These are phyloP conservation scores for Anneissia japonica DNA, from an alignment of 35 echinoderm and acorn worm species.

Conservation along the genomic window DNA sequence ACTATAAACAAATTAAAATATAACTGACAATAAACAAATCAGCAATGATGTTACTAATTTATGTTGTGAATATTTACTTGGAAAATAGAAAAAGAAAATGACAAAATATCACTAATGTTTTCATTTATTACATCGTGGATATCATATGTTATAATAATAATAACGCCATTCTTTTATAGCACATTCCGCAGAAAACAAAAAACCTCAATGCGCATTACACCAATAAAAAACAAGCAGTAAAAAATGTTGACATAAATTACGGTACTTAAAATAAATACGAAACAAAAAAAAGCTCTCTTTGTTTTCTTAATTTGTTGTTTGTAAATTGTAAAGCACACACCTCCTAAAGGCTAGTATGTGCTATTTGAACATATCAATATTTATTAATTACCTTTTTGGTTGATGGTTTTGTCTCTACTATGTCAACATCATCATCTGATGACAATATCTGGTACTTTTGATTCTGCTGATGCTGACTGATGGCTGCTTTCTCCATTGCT, in stretches of 20 bases:
- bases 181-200: too few relatives aligned
- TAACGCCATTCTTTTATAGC: too few relatives aligned
- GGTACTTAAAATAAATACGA: too few relatives aligned
- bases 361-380: too few relatives aligned
- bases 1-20: neutral
- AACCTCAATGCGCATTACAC: too few relatives aligned
- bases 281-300: too few relatives aligned
- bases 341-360: too few relatives aligned
- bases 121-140: neutral
- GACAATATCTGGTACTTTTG: constrained; percentile 61
- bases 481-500: constrained; percentile 62
- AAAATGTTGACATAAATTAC: too few relatives aligned
- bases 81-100: neutral
- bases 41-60: neutral
- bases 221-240: too few relatives aligned
- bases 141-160: too few relatives aligned
- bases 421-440: constrained; percentile 55
- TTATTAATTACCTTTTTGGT: neutral
- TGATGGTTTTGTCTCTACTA: neutral
- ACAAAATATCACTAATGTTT: neutral
- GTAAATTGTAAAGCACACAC: too few relatives aligned
- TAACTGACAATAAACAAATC: neutral
- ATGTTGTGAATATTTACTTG: neutral
- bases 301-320: too few relatives aligned
- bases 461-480: constrained; percentile 53